Evolutionary conservation across 1,140 invertebrate genomes (phyloP).

Genomic region (Schlechtendalia chinensis): DNA sequence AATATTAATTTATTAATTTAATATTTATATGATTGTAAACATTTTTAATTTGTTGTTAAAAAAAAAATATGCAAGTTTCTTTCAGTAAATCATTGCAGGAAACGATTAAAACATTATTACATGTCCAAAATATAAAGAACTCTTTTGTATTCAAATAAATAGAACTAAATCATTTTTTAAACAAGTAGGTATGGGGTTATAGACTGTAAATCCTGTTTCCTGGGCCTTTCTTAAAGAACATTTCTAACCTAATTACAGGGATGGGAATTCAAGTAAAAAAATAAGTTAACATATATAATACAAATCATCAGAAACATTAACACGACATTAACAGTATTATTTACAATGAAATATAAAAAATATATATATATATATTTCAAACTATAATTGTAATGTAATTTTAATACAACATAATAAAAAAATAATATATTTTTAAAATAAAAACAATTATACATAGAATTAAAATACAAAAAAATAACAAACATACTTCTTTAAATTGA

Average conservation of each 20-base stretch:
- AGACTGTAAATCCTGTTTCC: constrained; percentile 46
- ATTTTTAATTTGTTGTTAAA: too few relatives aligned
- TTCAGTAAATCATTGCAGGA: too few relatives aligned
- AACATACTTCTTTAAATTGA: background rate
- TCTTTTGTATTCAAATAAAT: background rate
- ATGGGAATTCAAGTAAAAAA: background rate
- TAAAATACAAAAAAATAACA: background rate
- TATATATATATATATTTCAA: too few relatives aligned
- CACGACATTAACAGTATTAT: too few relatives aligned
- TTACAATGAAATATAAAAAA: too few relatives aligned
- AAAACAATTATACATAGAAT: too few relatives aligned
- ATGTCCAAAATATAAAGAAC: background rate
- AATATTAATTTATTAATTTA: too few relatives aligned
- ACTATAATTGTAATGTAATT: background rate
- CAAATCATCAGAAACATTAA: background rate
- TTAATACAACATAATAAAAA: too few relatives aligned
- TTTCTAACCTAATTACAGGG: constrained; percentile 20
- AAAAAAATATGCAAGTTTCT: too few relatives aligned
- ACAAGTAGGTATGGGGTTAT: background rate
- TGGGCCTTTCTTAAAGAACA: background rate
- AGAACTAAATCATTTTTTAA: background rate
- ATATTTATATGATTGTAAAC: too few relatives aligned
- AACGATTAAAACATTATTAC: background rate
- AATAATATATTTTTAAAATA: too few relatives aligned
- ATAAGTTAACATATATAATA: background rate